Evolutionary conservation across 2,797 vertebrate species (phyloP).

Genomic region (Spinus olivaceus): DNA sequence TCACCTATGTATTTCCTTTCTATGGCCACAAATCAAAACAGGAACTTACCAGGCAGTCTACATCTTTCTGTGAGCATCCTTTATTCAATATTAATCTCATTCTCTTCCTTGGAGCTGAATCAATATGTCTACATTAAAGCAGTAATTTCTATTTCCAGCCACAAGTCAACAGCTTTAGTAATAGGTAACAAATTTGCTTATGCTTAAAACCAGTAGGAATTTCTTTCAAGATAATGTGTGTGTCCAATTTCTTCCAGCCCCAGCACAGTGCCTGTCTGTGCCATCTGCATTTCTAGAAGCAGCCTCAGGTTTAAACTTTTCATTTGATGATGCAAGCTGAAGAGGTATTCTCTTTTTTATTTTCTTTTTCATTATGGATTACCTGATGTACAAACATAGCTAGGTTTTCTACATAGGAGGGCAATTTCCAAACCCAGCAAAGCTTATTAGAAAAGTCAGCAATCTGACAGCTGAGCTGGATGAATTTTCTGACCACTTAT

Average conservation of each 20-base stretch:
- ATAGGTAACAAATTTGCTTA: constrained; percentile 62
- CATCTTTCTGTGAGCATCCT: background rate
- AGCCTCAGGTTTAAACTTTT: background rate
- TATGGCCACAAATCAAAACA: background rate
- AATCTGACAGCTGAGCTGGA: background rate
- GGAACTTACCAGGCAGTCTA: background rate
- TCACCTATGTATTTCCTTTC: background rate
- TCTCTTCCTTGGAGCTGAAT: constrained; percentile 71
- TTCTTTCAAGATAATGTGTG: background rate
- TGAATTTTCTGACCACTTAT: background rate
- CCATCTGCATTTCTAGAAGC: background rate
- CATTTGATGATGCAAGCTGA: background rate
- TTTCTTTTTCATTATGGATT: background rate
- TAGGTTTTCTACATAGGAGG: background rate
- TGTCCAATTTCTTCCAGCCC: background rate
- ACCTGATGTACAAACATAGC: background rate
- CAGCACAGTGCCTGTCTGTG: background rate
- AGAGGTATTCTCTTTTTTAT: background rate
- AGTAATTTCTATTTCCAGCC: constrained; percentile 79
- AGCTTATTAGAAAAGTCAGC: background rate
- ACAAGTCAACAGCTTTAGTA: constrained; percentile 73
- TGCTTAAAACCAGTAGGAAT: background rate
- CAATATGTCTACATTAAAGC: constrained; percentile 76
- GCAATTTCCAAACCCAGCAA: background rate
- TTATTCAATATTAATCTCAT: background rate